These are phyloP conservation scores for Diorhabda sublineata DNA, from an alignment of 1,140 invertebrate species.

Conservation along the genomic window DNA sequence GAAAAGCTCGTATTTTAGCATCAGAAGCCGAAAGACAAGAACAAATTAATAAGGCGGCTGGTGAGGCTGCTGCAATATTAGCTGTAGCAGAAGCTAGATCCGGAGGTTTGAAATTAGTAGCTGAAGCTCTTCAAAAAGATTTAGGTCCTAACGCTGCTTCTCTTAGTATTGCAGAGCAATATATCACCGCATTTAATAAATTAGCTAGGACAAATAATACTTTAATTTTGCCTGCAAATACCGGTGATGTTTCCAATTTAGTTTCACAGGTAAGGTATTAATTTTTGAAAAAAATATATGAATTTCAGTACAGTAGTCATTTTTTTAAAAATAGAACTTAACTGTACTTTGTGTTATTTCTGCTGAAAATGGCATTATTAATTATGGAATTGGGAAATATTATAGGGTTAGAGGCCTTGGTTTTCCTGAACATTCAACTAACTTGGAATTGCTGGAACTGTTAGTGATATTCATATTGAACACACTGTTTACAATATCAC, in stretches of 20 bases:
- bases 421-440: not conserved
- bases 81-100: conserved; percentile 82
- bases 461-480: too few species aligned
- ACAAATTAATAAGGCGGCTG: conserved; percentile 81
- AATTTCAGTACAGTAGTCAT: not conserved
- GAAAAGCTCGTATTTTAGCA: conserved; percentile 85
- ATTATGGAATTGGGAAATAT: not conserved
- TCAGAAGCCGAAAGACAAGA: conserved; percentile 85
- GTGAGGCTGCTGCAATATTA: conserved; percentile 83
- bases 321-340: conserved; percentile 1
- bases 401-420: not conserved
- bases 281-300: conserved; percentile 15
- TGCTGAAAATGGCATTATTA: not conserved
- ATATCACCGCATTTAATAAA: conserved; percentile 58
- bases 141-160: conserved; percentile 84
- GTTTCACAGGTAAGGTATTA: conserved; percentile 70
- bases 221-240: conserved; percentile 87
- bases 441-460: too few species aligned
- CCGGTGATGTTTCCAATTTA: conserved; percentile 77
- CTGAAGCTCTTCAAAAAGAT: conserved; percentile 56
- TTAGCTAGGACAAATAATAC: conserved; percentile 89
- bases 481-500: not conserved
- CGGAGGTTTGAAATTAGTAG: conserved; percentile 70
- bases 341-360: not conserved
- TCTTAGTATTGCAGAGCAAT: conserved; percentile 91